Evolutionary conservation across 2,888 invertebrate genomes (phyloP).

Genomic region (Drosophila paracracens): DNA sequence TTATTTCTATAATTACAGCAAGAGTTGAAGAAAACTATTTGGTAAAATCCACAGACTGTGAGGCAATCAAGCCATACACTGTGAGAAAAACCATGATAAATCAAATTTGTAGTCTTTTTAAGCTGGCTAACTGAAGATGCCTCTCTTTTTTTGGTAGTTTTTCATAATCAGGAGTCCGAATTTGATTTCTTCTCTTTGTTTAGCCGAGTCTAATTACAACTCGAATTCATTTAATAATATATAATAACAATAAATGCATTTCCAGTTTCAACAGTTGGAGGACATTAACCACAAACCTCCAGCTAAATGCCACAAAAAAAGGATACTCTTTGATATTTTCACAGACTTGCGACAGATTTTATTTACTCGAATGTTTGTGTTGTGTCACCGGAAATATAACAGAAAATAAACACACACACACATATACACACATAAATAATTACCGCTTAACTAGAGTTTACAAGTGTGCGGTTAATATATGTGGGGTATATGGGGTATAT

Average conservation of each 20-base stretch:
- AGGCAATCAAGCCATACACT: neutral
- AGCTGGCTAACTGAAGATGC: neutral
- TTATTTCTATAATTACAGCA: neutral
- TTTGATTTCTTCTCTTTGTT: neutral
- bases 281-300: neutral
- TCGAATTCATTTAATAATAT: neutral
- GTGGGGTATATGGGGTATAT: constrained; percentile 3
- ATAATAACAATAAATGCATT: neutral
- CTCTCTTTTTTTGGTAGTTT: neutral
- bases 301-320: neutral
- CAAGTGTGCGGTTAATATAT: neutral
- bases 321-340: neutral
- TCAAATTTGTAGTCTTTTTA: neutral
- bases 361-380: constrained; percentile 10
- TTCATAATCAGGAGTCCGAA: neutral
- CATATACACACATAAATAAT: neutral
- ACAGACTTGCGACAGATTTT: neutral
- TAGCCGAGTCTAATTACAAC: neutral
- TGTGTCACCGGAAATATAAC: constrained; percentile 31
- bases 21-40: neutral
- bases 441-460: constrained; percentile 15
- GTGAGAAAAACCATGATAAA: neutral
- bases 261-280: too few relatives aligned
- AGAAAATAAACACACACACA: constrained; percentile 1
- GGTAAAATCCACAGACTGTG: neutral